Conservation (phyloP, 2,113 vertebrate genomes). For the Eptesicus fuscus region DNA sequence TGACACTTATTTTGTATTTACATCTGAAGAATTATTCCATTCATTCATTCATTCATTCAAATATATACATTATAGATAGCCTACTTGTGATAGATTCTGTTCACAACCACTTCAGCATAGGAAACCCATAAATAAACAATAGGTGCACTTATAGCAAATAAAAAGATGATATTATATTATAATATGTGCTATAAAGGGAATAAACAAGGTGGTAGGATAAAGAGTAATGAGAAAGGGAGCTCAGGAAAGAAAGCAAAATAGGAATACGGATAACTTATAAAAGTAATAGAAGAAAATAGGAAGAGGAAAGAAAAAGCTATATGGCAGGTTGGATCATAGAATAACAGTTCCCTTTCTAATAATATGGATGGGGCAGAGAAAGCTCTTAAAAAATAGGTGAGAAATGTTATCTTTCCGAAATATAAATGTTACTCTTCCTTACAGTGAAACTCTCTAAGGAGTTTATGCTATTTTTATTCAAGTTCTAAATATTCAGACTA, state of each 20-base stretch:
- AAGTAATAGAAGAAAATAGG: neutral
- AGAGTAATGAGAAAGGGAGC: neutral
- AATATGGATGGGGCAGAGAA: no score
- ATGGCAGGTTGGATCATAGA: neutral
- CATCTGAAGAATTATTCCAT: neutral
- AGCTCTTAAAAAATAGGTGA: neutral
- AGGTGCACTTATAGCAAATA: neutral
- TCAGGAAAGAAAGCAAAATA: neutral
- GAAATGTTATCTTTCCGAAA: neutral
- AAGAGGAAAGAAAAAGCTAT: neutral
- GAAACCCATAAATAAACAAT: neutral
- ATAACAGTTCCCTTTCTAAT: neutral
- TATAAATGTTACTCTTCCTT: neutral
- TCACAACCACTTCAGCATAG: neutral
- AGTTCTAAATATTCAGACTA: conserved; percentile 56
- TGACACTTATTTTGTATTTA: neutral
- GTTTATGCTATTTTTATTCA: conserved; percentile 45
- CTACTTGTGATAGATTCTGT: neutral
- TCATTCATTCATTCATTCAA: neutral
- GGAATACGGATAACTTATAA: neutral
- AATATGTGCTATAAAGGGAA: neutral
- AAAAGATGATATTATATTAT: neutral
- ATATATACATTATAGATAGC: neutral
- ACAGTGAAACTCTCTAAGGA: conserved; percentile 47
- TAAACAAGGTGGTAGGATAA: neutral